A percentile compares a stretch with the other conserved stretches of the same genome.
These are phyloP conservation scores for Whitmania pigra DNA, from an alignment of 1,140 invertebrate species.

Conservation along the genomic window DNA sequence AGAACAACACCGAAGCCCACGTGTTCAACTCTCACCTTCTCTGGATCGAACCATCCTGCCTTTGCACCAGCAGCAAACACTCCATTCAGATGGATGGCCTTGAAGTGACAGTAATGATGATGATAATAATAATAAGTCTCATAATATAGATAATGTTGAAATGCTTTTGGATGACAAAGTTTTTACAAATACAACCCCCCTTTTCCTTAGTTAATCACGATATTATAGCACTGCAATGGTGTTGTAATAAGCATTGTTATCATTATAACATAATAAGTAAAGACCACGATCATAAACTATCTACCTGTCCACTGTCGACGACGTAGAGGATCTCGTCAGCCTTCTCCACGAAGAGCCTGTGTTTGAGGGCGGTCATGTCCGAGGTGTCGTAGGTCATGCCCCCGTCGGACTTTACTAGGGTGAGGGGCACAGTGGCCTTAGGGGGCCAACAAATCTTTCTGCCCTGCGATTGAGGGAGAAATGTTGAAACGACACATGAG, in stretches of 20 bases:
- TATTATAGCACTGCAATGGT: too few relatives aligned
- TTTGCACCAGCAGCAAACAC: conserved; percentile 46
- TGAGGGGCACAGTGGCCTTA: conserved; percentile 59
- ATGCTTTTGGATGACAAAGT: too few relatives aligned
- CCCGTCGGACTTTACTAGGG: conserved; percentile 92
- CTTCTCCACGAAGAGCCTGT: conserved; percentile 75
- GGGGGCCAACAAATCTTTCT: conserved; percentile 78
- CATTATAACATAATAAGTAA: too few relatives aligned
- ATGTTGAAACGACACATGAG: not conserved
- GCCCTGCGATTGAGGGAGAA: conserved; percentile 51
- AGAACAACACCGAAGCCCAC: conserved; percentile 91
- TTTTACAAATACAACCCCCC: too few relatives aligned
- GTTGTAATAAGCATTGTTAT: not conserved
- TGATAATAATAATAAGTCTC: too few relatives aligned
- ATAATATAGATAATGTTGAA: not conserved
- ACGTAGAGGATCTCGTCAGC: conserved; percentile 84
- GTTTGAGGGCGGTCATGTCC: conserved; percentile 79
- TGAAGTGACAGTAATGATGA: conserved; percentile 25
- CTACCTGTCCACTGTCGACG: conserved; percentile 76
- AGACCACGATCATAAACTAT: not conserved
- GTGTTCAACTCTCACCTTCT: conserved; percentile 60
- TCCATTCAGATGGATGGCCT: conserved; percentile 66
- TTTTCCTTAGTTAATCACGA: too few relatives aligned
- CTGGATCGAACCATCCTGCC: conserved; percentile 56
- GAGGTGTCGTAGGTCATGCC: conserved; percentile 98